Evolutionary conservation across 2,797 vertebrate species (phyloP).

Genomic region (Sebastiscus tertius): DNA sequence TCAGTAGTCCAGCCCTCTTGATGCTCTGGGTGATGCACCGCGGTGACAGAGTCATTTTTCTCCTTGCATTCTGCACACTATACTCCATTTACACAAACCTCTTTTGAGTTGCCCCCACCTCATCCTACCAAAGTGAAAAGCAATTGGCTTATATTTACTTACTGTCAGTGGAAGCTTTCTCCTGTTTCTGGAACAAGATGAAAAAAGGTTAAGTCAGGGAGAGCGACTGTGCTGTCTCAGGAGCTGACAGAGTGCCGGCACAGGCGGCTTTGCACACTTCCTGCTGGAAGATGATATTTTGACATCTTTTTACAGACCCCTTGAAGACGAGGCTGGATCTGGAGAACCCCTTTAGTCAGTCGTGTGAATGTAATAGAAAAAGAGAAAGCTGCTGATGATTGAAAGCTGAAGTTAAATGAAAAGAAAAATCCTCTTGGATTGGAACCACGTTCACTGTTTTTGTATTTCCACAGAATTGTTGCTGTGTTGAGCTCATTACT

Average conservation of each 20-base stretch:
- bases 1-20: constrained; percentile 28
- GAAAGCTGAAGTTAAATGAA: constrained; percentile 30
- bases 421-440: constrained; percentile 19
- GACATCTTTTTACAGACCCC: constrained; percentile 65
- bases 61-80: neutral
- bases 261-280: constrained; percentile 57
- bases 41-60: constrained; percentile 43
- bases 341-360: constrained; percentile 58
- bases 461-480: constrained; percentile 9
- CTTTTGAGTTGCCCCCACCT: constrained; percentile 21
- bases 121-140: constrained; percentile 44
- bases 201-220: constrained; percentile 47
- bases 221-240: constrained; percentile 52
- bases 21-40: constrained; percentile 45
- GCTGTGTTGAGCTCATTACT: constrained; percentile 5
- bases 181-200: constrained; percentile 56
- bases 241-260: constrained; percentile 64
- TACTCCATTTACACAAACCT: constrained; percentile 51
- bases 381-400: constrained; percentile 31
- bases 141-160: constrained; percentile 74
- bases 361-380: constrained; percentile 32
- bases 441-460: constrained; percentile 20
- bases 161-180: constrained; percentile 51
- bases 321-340: constrained; percentile 55
- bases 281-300: constrained; percentile 60